Conservation (phyloP, 2,888 invertebrate genomes). For the Ethmia dodecea region DNA sequence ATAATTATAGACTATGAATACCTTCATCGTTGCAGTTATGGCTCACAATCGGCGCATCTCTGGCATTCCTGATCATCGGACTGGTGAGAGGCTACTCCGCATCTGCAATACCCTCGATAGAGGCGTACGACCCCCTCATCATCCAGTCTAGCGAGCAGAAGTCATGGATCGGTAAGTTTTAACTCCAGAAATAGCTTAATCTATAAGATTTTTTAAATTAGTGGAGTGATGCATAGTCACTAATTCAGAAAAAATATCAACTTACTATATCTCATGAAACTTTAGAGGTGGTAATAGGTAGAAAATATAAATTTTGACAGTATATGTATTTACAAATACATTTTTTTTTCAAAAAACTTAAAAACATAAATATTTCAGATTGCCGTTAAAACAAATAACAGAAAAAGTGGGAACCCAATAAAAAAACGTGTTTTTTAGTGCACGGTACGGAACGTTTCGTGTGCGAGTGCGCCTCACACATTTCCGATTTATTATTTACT, state of each 20-base stretch:
- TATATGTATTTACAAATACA: neutral
- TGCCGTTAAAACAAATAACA: too few species aligned
- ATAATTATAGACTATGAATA: too few species aligned
- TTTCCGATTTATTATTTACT: too few species aligned
- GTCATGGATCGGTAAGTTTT: constrained; percentile 73
- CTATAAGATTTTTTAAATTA: too few species aligned
- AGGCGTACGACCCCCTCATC: constrained; percentile 50
- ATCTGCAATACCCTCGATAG: constrained; percentile 76
- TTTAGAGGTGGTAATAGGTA: neutral
- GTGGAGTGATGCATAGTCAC: neutral
- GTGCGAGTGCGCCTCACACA: too few species aligned
- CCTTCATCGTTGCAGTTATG: constrained; percentile 71
- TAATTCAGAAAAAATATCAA: neutral
- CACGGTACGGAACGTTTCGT: too few species aligned
- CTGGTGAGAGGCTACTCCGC: constrained; percentile 78
- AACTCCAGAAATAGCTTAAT: too few species aligned
- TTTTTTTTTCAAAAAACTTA: too few species aligned
- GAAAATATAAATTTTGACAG: neutral
- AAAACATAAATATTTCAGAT: too few species aligned
- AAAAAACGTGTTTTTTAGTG: too few species aligned
- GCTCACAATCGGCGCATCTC: constrained; percentile 75
- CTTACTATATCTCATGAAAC: neutral
- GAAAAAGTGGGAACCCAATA: too few species aligned
- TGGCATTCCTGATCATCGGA: constrained; percentile 78
- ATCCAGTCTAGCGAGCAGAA: constrained; percentile 65